Evolutionary conservation across 2,888 invertebrate species (phyloP), one percentile per base, ranked within the genome.

Genomic region (Cantharis lateralis): DNA sequence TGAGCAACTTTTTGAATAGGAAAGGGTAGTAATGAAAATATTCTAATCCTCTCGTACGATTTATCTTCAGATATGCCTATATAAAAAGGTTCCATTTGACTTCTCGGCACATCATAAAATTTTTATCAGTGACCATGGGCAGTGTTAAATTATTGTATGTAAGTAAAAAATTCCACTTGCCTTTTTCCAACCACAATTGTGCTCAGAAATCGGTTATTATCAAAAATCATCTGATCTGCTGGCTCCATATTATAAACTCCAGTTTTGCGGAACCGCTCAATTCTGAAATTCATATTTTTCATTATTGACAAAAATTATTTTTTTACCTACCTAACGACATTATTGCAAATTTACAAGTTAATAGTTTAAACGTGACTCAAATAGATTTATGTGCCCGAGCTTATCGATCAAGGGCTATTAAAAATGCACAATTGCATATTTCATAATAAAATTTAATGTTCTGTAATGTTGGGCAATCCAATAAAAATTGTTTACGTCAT

Each of bases 161-260:
- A 71, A 71, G 75, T 71, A 18, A 26, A 68, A 20, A 15, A 15
- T 20, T 62, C 20, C 26, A 28, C 71, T 72, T 85, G 88, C 89
- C 88, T 87, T 85, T 88, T 89, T 77, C 88, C 88, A 28, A 87
- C 87, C 10, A 87, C 85, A 11, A 89, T 82, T 4, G 87, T 86
- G 81, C 87, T 87, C 18, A 88, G 80, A 81, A 88, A 88, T 63
- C 87, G 84, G 74, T 87, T 82, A 79, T 88, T 88, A 82, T 88
- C 87, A 76, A 88, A 88, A 74, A 87, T 81, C 11, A 87, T 83
- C 74, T 85, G 86, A 75, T 87, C 86, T 10, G 85, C 83, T 3
- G 84, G 75, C 68, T 87, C 87, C 87, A 88, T 86, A 78, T 86
- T 86, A 77, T 87, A 87, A 3, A 86, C 85, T 18, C 87, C 87